Evolutionary conservation across 92 coral and sea anemone species (phyloP).

Genomic region (Bergia sp.): DNA sequence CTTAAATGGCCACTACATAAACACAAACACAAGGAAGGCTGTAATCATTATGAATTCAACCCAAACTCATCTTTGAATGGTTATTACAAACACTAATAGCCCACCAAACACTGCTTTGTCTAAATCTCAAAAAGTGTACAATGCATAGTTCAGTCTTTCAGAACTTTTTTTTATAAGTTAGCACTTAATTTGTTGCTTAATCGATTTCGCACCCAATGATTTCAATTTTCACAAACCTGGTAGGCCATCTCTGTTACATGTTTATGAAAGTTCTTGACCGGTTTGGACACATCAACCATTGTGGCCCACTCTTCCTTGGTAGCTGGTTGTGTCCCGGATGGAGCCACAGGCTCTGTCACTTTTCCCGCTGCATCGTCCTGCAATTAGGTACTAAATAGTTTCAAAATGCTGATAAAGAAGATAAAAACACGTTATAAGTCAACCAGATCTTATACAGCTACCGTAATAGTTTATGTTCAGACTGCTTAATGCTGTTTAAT

Average conservation of each 20-base stretch:
- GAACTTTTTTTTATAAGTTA: neutral
- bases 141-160: neutral
- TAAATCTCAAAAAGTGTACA: neutral
- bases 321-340: constrained; percentile 8
- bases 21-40: neutral
- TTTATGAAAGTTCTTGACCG: constrained; percentile 83
- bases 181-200: neutral
- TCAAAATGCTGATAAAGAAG: neutral
- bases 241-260: constrained; percentile 94
- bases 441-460: neutral
- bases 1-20: constrained; percentile 79
- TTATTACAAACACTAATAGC: neutral
- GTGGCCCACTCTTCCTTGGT: constrained; percentile 84
- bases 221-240: constrained; percentile 51
- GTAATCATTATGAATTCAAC: neutral
- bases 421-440: neutral
- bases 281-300: constrained; percentile 78
- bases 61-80: neutral
- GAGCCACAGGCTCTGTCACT: neutral
- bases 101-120: neutral
- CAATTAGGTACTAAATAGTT: too few relatives aligned
- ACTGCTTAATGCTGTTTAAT: neutral
- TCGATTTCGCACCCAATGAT: neutral
- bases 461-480: neutral
- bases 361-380: constrained; percentile 7